A percentile compares a stretch with the other conserved stretches of the same genome.
Conservation (phyloP, 2,113 vertebrate species). For the Amazona guildingii region DNA sequence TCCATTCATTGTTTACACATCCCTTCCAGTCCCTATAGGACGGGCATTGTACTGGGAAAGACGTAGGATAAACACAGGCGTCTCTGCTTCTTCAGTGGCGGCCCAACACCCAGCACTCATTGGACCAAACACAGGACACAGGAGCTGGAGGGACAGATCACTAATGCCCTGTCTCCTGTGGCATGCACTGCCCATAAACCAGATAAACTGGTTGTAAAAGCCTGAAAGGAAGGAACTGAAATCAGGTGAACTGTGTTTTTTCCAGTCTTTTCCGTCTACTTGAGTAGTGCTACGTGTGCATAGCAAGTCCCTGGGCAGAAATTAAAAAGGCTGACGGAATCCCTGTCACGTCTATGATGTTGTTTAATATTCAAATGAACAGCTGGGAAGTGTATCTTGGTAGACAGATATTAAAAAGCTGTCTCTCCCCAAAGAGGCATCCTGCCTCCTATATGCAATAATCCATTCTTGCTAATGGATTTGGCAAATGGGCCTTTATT, state of each 20-base stretch:
- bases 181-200: not conserved
- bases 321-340: not conserved
- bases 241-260: not conserved
- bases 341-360: not conserved
- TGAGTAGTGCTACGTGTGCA: not conserved
- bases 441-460: not conserved
- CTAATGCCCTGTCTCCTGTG: accelerated
- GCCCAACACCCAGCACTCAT: not conserved
- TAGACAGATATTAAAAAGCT: not conserved
- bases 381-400: not conserved
- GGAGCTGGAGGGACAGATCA: not conserved
- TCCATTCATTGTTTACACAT: not conserved
- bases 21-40: not conserved
- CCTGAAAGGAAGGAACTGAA: not conserved
- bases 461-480: not conserved
- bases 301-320: not conserved
- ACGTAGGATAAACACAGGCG: accelerated
- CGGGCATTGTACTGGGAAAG: accelerated
- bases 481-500: not conserved
- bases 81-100: not conserved
- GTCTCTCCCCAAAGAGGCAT: not conserved
- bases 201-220: not conserved
- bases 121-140: not conserved
- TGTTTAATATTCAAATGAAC: conserved; percentile 1
- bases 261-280: not conserved